phyloP scores from a whole-genome alignment of 2,113 vertebrate species.

The Grammomys dolichurus region DNA sequence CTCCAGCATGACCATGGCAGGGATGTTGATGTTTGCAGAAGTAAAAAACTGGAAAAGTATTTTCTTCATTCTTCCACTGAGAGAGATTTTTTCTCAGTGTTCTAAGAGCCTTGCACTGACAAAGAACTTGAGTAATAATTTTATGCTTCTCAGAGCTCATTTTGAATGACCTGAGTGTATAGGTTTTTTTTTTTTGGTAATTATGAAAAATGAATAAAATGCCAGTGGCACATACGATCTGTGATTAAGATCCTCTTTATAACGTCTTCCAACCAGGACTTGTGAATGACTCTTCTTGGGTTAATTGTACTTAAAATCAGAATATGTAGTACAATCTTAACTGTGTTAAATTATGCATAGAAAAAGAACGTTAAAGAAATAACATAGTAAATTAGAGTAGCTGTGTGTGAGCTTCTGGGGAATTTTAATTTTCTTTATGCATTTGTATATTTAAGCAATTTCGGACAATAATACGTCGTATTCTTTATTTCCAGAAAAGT shows the following conservation, averaged over 20 bases:
- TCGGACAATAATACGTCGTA: slow-evolving; percentile 41
- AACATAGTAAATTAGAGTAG: slow-evolving; percentile 69
- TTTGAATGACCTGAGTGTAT: slow-evolving; percentile 75
- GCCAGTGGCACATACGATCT: slow-evolving; percentile 70
- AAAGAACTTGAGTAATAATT: slow-evolving; percentile 64
- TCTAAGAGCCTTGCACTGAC: slow-evolving; percentile 34
- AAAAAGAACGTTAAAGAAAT: slow-evolving; percentile 72
- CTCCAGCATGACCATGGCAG: background rate
- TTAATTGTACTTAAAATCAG: slow-evolving; percentile 80
- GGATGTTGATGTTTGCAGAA: slow-evolving; percentile 41
- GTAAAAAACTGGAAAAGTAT: slow-evolving; percentile 42
- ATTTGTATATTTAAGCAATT: slow-evolving; percentile 65
- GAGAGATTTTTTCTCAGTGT: slow-evolving; percentile 49
- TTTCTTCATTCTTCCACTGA: background rate
- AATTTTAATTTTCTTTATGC: slow-evolving; percentile 67
- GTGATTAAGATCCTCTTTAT: slow-evolving; percentile 75
- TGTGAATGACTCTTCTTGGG: slow-evolving; percentile 72
- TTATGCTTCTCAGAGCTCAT: slow-evolving; percentile 66
- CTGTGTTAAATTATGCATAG: slow-evolving; percentile 78
- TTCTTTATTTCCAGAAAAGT: slow-evolving; percentile 56
- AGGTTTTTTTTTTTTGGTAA: slow-evolving; percentile 62
- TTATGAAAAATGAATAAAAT: slow-evolving; percentile 75
- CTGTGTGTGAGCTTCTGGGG: slow-evolving; percentile 51
- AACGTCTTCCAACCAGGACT: slow-evolving; percentile 67
- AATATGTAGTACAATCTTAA: slow-evolving; percentile 75